These are phyloP conservation scores for Pimpla rufipes DNA, from an alignment of 2,888 invertebrate species.

Conservation along the genomic window DNA sequence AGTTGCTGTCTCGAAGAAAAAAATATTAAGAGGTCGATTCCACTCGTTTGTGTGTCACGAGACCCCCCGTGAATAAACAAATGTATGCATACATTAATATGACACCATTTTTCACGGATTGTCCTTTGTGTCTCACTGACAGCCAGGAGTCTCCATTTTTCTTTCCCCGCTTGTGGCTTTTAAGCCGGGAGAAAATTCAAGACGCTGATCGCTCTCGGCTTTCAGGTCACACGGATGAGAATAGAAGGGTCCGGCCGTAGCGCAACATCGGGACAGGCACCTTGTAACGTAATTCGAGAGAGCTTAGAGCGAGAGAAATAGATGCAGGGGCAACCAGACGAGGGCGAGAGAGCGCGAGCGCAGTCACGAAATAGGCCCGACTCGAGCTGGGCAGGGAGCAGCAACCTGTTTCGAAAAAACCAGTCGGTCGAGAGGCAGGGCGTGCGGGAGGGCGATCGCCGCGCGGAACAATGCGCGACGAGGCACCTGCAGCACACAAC, in stretches of 20 bases:
- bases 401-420: constrained; percentile 70
- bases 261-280: constrained; percentile 46
- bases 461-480: constrained; percentile 60
- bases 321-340: not conserved
- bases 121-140: not conserved
- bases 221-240: constrained; percentile 35
- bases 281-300: constrained; percentile 65
- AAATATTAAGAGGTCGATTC: too few relatives aligned
- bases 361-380: constrained; percentile 63
- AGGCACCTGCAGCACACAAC: constrained; percentile 55
- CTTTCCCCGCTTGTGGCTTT: not conserved
- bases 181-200: constrained; percentile 10
- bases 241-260: constrained; percentile 11
- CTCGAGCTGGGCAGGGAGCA: constrained; percentile 49
- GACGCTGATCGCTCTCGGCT: constrained; percentile 7
- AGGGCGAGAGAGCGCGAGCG: constrained; percentile 30
- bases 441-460: constrained; percentile 33
- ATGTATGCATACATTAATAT: not conserved
- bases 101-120: not conserved
- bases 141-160: not conserved
- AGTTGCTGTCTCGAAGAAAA: too few relatives aligned
- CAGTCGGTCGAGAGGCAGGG: constrained; percentile 48
- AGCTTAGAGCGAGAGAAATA: constrained; percentile 55
- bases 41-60: too few relatives aligned
- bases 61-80: too few relatives aligned